These are phyloP conservation scores for Notothenia rossii DNA, from an alignment of 2,113 vertebrate species.

Conservation along the genomic window DNA sequence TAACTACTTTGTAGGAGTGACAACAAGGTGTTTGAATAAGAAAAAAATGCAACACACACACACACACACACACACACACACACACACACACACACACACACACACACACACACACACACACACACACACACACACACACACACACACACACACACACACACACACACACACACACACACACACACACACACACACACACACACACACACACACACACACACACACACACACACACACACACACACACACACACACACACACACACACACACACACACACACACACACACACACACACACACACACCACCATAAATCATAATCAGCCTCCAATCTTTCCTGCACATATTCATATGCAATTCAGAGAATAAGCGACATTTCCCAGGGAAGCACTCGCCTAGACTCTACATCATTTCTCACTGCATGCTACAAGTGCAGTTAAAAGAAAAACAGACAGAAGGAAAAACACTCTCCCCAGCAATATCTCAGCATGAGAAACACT, in stretches of 20 bases:
- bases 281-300: not conserved
- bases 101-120: not conserved
- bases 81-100: not conserved
- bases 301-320: constrained; percentile 68
- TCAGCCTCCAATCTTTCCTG: constrained; percentile 43
- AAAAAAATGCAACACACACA: no score
- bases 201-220: no score
- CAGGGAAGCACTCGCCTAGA: constrained; percentile 42
- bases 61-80: no score
- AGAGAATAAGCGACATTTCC: constrained; percentile 59
- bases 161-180: not conserved
- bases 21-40: not conserved
- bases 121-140: not conserved
- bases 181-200: not conserved
- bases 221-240: no score
- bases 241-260: no score
- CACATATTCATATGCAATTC: constrained; percentile 61
- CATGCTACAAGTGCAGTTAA: constrained; percentile 12
- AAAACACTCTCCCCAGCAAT: constrained; percentile 1
- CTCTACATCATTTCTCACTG: constrained; percentile 44
- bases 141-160: not conserved
- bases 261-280: no score
- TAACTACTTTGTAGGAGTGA: not conserved
- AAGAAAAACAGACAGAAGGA: constrained; percentile 26
- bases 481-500: constrained; percentile 44